Evolutionary conservation across 2,113 vertebrate species (phyloP), one percentile per base, ranked within the genome.

Genomic region (Nothoprocta pentlandii): DNA sequence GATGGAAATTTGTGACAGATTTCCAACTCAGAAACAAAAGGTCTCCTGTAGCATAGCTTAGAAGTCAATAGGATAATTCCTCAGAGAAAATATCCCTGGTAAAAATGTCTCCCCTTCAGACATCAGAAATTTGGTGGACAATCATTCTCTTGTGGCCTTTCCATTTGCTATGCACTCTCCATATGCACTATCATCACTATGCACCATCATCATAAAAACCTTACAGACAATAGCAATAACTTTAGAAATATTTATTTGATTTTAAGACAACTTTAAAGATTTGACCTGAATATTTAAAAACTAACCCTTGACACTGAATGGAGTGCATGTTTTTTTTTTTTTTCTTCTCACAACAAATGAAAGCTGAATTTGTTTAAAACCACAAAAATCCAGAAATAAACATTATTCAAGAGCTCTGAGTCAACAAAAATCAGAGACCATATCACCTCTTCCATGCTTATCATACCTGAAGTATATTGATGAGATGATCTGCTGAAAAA

Each of bases 241-340:
- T 83, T 80, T 64, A 71, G 47, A 15, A 3, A 16, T 62, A 63
- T 68, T 71, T 49, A 47, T 47, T 47, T 49, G 23, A 49, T 49
- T 49, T 49, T 49, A 49, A 49, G 21, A 49, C 22, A 49, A 49
- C 21, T 49, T 49, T 80, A 34, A 64, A 1, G 10, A 56, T 26
- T 77, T 69, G 56, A 20, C 58, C 7, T 70, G 25, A 67, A 58
- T 68, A 77, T 78, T 89, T 67, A 19, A 82, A 87, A 89, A 76
- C 12, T 67, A 77, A 80, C 16, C 2, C 66, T 62, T 85, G 32
- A 87, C 71, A 26, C 2, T 4, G 32, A 83, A 56, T 5, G 21
- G 1, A 0, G 1, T 71, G n/a, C 70, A 42, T 42, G 54, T 1
- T 53, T 3, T 6, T 46, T 70, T 42, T 58, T 1, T 53, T 3